Conservation (phyloP, 2,113 vertebrate species). For the Ageneiosus marmoratus region DNA sequence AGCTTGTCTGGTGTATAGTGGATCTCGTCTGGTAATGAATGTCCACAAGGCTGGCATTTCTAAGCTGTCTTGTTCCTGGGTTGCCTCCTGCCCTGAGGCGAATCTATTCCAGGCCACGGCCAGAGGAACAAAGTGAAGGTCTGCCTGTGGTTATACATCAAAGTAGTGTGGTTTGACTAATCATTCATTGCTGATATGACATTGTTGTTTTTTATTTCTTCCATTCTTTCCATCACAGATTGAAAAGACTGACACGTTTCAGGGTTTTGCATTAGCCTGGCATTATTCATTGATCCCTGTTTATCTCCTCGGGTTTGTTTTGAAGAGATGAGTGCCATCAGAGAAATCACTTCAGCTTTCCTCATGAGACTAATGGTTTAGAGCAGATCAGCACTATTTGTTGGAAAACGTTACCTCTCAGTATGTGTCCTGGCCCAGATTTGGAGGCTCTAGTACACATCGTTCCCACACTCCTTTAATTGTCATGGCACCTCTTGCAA, state of each 20-base stretch:
- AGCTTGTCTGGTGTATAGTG: conserved; percentile 27
- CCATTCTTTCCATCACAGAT: not conserved
- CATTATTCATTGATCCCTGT: conserved; percentile 46
- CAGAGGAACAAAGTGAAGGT: conserved; percentile 5
- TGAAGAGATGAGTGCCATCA: conserved; percentile 31
- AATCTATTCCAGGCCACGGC: conserved; percentile 27
- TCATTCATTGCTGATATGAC: conserved; percentile 1
- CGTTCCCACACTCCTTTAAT: conserved; percentile 42
- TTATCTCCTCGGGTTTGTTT: conserved; percentile 49
- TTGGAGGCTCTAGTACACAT: conserved; percentile 14
- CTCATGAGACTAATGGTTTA: conserved; percentile 11
- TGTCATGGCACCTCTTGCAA: conserved; percentile 32
- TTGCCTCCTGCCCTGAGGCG: conserved; percentile 31
- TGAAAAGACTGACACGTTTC: conserved; percentile 13
- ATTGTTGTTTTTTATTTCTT: not conserved
- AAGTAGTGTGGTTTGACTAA: conserved; percentile 26
- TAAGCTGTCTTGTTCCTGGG: conserved; percentile 5
- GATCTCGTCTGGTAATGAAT: conserved; percentile 32
- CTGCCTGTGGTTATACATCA: conserved; percentile 25
- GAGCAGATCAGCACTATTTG: conserved; percentile 26
- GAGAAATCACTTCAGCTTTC: conserved; percentile 34
- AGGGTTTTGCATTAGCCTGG: conserved; percentile 15
- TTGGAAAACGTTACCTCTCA: conserved; percentile 3
- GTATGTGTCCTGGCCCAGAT: conserved; percentile 38
- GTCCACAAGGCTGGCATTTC: conserved; percentile 19